A percentile compares a stretch with the other conserved stretches of the same genome.
Evolutionary conservation across 2,888 invertebrate genomes (phyloP).

Genomic region (Halocaridina rubra): DNA sequence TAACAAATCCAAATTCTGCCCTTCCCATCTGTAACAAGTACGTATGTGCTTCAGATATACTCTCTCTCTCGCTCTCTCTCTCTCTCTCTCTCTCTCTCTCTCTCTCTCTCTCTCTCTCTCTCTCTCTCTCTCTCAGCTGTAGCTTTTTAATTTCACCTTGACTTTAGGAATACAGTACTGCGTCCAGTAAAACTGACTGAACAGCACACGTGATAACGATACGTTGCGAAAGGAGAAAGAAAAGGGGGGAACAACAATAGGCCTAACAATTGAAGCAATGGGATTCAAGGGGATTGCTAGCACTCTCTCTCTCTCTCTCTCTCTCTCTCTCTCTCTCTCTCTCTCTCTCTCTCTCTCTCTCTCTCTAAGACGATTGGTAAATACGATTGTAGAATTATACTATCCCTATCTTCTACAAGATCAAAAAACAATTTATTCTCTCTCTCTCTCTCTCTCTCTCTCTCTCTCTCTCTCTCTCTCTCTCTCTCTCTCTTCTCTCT

Average conservation of each 20-base stretch:
- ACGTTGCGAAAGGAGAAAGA: too few relatives aligned
- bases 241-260: too few relatives aligned
- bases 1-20: too few relatives aligned
- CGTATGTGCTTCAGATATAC: too few relatives aligned
- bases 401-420: neutral
- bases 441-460: neutral
- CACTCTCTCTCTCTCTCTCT: neutral
- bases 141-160: neutral
- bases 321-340: neutral
- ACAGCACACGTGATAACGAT: too few relatives aligned
- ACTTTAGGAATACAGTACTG: too few relatives aligned
- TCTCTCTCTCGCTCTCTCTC: conserved; percentile 16
- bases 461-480: neutral
- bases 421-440: neutral
- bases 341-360: too few relatives aligned
- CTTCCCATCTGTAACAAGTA: too few relatives aligned
- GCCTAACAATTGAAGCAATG: neutral
- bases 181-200: too few relatives aligned
- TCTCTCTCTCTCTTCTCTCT: neutral
- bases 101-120: neutral
- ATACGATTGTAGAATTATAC: neutral
- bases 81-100: neutral
- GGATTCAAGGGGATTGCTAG: neutral
- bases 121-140: neutral
- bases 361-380: neutral